phyloP scores from a whole-genome alignment of 2,797 vertebrate genomes.

The Pseudopleuronectes americanus region DNA sequence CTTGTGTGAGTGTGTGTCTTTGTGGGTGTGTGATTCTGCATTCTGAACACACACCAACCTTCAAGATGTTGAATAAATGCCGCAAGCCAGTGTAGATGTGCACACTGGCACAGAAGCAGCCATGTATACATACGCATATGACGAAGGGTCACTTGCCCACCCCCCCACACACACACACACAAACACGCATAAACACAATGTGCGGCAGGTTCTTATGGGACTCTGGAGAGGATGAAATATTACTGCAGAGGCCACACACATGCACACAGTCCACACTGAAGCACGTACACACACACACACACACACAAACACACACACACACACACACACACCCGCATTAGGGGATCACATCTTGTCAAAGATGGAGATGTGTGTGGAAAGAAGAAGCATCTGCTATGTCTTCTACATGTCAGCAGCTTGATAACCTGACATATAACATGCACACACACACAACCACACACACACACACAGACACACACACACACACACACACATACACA shows the following conservation, averaged over 20 bases:
- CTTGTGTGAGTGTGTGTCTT: slow-evolving; percentile 1
- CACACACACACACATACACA: slow-evolving; percentile 18
- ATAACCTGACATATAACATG: slow-evolving; percentile 57
- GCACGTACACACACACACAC: slow-evolving; percentile 21
- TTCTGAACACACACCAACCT: slow-evolving; percentile 41
- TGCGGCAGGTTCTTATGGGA: slow-evolving; percentile 50
- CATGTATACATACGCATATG: slow-evolving; percentile 39
- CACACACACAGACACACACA: slow-evolving; percentile 29
- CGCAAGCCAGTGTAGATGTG: slow-evolving; percentile 26
- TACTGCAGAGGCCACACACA: slow-evolving; percentile 61
- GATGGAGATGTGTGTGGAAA: slow-evolving; percentile 34
- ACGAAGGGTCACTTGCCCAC: slow-evolving; percentile 45
- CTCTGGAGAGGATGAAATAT: slow-evolving; percentile 63
- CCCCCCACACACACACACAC: slow-evolving; percentile 27
- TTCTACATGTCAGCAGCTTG: slow-evolving; percentile 52
- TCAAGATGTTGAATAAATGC: slow-evolving; percentile 52
- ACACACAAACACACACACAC: slow-evolving; percentile 36
- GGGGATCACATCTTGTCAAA: slow-evolving; percentile 38
- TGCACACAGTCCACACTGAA: slow-evolving; percentile 15
- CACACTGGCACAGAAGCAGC: slow-evolving; percentile 33
- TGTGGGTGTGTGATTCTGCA: slow-evolving; percentile 16
- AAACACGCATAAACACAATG: slow-evolving; percentile 19
- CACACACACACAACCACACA: slow-evolving; percentile 11
- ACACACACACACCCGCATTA: slow-evolving; percentile 3
- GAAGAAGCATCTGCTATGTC: slow-evolving; percentile 46